phyloP scores from a whole-genome alignment of 2,113 vertebrate genomes.

The Monopterus albus region DNA sequence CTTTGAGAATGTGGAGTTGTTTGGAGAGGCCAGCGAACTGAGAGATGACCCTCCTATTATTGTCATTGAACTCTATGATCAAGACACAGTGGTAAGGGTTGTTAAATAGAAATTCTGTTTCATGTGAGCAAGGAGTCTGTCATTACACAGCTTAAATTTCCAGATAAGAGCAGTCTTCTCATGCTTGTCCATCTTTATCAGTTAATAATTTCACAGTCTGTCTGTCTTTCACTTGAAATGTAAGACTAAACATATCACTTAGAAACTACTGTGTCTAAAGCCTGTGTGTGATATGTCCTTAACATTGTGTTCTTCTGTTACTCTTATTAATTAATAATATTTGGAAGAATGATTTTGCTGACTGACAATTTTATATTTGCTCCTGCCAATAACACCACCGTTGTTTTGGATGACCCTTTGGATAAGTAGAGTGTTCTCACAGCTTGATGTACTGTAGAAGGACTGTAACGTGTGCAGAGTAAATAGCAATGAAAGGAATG shows the following conservation, averaged over 20 bases:
- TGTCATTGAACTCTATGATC: slow-evolving; percentile 95
- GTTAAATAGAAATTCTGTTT: slow-evolving; percentile 20
- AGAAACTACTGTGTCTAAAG: background rate
- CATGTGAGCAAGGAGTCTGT: background rate
- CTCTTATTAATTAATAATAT: slow-evolving; percentile 3
- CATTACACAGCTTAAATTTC: slow-evolving; percentile 13
- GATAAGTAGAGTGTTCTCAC: slow-evolving; percentile 83
- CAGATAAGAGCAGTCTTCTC: background rate
- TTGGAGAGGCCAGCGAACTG: slow-evolving; percentile 90
- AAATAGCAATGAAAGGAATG: slow-evolving; percentile 73
- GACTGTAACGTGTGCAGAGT: slow-evolving; percentile 59
- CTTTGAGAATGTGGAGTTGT: slow-evolving; percentile 92
- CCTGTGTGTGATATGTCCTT: background rate
- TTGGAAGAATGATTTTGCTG: slow-evolving; percentile 63
- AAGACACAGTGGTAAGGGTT: slow-evolving; percentile 90
- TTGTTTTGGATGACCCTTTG: slow-evolving; percentile 76
- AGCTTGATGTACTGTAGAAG: slow-evolving; percentile 63
- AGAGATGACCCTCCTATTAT: slow-evolving; percentile 95
- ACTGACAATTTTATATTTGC: slow-evolving; percentile 67
- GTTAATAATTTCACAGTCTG: slow-evolving; percentile 20
- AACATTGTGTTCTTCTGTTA: background rate
- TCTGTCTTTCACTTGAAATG: slow-evolving; percentile 37
- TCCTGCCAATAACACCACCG: slow-evolving; percentile 68
- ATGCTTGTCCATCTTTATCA: background rate
- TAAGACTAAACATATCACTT: background rate